Evolutionary conservation across 2,797 vertebrate species (phyloP).

Genomic region (Florisuga fusca): DNA sequence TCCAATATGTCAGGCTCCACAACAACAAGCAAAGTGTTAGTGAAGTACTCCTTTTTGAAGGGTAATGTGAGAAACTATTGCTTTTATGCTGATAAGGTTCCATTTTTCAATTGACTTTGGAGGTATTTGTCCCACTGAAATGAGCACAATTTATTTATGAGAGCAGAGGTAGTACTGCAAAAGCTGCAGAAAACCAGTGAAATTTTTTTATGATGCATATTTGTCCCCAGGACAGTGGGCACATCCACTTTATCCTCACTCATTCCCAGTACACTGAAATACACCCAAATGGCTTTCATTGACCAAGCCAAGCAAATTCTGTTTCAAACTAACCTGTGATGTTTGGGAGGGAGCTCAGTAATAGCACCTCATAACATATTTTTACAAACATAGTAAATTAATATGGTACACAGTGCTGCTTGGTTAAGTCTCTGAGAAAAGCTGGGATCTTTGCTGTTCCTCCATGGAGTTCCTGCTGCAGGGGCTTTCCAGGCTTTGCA

Average conservation of each 20-base stretch:
- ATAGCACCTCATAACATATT: fast-evolving
- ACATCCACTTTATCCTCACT: neutral
- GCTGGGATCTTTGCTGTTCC: neutral
- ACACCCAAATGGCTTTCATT: neutral
- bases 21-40: fast-evolving
- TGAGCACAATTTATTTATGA: neutral
- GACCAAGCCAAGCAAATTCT: neutral
- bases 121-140: neutral
- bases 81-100: neutral
- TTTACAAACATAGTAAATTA: neutral
- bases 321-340: neutral
- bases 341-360: neutral
- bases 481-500: neutral
- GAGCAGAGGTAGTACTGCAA: neutral
- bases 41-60: neutral
- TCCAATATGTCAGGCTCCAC: neutral
- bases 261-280: neutral
- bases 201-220: neutral
- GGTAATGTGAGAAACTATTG: neutral
- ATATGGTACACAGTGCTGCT: neutral
- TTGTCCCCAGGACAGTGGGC: neutral
- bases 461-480: neutral
- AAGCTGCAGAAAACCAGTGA: neutral
- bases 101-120: neutral
- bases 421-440: neutral